Conservation (phyloP, 2,797 vertebrate species). For the Falco naumanni region DNA sequence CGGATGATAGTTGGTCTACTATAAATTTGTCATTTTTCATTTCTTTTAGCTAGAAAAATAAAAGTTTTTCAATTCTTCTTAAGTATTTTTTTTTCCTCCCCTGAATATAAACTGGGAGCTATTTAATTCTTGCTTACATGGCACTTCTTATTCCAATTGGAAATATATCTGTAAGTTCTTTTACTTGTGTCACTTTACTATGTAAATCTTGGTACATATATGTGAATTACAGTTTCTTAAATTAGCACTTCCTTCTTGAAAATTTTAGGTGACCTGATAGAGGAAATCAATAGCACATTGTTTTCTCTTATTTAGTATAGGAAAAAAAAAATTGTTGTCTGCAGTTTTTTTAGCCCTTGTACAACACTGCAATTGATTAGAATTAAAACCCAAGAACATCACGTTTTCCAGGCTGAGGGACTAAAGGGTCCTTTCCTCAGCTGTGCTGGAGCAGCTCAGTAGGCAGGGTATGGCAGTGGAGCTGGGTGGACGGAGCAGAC, state of each 20-base stretch:
- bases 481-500: conserved; percentile 14
- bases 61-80: not conserved
- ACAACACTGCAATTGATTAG: not conserved
- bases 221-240: not conserved
- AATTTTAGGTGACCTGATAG: not conserved
- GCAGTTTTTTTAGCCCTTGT: not conserved
- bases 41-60: not conserved
- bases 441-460: not conserved
- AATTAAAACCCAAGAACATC: not conserved
- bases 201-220: not conserved
- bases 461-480: not conserved
- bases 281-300: not conserved
- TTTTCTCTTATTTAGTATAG: not conserved
- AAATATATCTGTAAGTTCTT: not conserved
- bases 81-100: accelerated
- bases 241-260: not conserved
- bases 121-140: not conserved
- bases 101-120: not conserved
- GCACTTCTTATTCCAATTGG: not conserved
- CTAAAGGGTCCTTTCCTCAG: not conserved
- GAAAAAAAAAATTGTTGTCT: not conserved
- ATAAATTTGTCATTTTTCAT: not conserved
- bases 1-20: not conserved
- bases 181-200: not conserved
- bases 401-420: not conserved